A percentile compares a stretch with the other conserved stretches of the same genome.
Conservation (phyloP, 37 sponge, comb jelly and placozoan genomes). For the Cladorhizidae sp. region DNA sequence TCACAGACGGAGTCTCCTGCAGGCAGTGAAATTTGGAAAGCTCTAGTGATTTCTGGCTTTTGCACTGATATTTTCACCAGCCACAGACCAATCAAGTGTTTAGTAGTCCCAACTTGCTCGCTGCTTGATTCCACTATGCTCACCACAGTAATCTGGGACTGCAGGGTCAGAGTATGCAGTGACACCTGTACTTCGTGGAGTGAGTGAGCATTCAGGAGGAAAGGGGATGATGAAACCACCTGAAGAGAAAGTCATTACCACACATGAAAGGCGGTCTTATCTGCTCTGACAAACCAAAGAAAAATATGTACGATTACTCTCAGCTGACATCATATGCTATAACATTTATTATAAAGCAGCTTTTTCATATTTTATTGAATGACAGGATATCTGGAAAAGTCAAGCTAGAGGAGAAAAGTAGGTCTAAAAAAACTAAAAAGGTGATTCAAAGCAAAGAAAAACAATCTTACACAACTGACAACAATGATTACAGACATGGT, state of each 20-base stretch:
- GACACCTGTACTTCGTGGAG: constrained; percentile 19
- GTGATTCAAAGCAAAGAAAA: no score
- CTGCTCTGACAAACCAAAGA: no score
- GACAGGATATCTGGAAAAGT: no score
- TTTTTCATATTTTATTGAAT: no score
- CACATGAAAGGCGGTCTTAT: no score
- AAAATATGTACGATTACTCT: no score
- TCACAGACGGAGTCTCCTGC: constrained; percentile 3
- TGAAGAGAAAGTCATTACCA: neutral
- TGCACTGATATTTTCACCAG: neutral
- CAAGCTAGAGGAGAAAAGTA: no score
- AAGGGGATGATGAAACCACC: constrained; percentile 40
- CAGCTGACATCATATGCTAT: no score
- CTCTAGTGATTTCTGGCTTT: constrained; percentile 27
- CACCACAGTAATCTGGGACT: neutral
- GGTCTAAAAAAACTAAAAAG: no score
- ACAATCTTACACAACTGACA: no score
- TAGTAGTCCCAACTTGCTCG: neutral
- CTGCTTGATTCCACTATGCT: constrained; percentile 38
- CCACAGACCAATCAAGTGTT: constrained; percentile 34
- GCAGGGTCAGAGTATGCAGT: constrained; percentile 12
- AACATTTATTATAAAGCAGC: no score
- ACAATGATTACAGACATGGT: no score
- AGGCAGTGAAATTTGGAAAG: constrained; percentile 46
- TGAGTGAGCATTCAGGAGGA: constrained; percentile 33